phyloP scores from a whole-genome alignment of 2,888 invertebrate species.

The Fissipunctia ypsillon region DNA sequence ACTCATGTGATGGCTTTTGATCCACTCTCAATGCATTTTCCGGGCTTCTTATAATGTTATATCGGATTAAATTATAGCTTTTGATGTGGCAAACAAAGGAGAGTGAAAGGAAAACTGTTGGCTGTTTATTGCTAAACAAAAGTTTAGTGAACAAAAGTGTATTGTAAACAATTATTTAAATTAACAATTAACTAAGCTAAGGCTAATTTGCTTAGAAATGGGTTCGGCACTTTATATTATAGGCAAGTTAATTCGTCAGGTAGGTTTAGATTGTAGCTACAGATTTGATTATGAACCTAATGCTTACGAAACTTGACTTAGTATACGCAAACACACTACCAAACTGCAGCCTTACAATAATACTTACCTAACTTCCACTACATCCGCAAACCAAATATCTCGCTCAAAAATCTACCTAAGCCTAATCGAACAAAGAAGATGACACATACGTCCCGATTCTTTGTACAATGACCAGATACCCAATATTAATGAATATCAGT shows the following conservation, averaged over 20 bases:
- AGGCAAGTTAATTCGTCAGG: not conserved
- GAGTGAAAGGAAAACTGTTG: constrained; percentile 13
- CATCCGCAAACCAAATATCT: not conserved
- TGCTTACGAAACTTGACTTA: constrained; percentile 1
- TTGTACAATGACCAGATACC: constrained; percentile 36
- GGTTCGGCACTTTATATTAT: not conserved
- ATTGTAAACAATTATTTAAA: too few relatives aligned
- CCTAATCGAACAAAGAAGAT: constrained; percentile 21
- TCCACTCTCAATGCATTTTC: constrained; percentile 17
- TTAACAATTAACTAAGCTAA: constrained; percentile 13
- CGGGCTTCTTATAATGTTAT: not conserved
- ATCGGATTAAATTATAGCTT: constrained; percentile 8
- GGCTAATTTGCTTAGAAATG: constrained; percentile 9
- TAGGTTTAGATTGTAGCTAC: not conserved
- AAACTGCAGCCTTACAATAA: not conserved
- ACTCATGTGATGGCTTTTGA: constrained; percentile 6
- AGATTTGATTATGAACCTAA: not conserved
- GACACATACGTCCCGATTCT: constrained; percentile 23
- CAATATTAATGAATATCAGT: constrained; percentile 12
- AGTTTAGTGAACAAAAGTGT: too few relatives aligned
- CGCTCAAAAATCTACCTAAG: not conserved
- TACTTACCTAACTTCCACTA: not conserved
- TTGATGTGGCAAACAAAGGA: constrained; percentile 22
- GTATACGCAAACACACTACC: not conserved
- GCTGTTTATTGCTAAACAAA: constrained; percentile 19